These are phyloP conservation scores for Nylanderia fulva DNA, from an alignment of 1,140 invertebrate genomes.

Conservation along the genomic window DNA sequence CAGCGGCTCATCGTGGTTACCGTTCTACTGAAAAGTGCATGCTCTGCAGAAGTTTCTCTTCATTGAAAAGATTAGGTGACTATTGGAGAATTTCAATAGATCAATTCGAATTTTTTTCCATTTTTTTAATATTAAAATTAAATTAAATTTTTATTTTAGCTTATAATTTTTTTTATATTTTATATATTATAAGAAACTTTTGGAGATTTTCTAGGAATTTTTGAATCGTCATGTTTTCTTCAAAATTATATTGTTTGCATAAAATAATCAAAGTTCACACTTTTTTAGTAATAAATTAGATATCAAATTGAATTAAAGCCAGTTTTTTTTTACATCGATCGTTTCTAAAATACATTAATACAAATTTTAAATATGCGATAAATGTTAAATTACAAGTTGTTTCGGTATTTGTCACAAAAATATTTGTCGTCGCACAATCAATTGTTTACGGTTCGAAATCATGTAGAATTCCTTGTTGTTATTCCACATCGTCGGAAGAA, in stretches of 20 bases:
- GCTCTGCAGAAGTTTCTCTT: neutral
- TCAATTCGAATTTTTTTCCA: neutral
- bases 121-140: neutral
- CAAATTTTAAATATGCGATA: neutral
- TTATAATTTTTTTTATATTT: no score
- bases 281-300: neutral
- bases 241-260: neutral
- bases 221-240: neutral
- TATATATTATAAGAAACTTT: neutral
- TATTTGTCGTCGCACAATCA: slow-evolving; percentile 8
- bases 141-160: no score
- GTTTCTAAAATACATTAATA: neutral
- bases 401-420: neutral
- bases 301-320: no score
- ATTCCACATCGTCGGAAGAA: neutral
- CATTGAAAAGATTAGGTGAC: neutral
- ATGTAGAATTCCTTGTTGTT: neutral
- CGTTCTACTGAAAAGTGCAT: neutral
- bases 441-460: slow-evolving; percentile 13
- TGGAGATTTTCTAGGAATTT: neutral
- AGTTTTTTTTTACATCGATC: neutral
- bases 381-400: slow-evolving; percentile 13
- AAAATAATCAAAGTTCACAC: neutral
- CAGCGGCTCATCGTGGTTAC: neutral
- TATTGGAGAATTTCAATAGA: neutral